Percentiles rank a stretch among this genome's conserved stretches.
Evolutionary conservation across 2,113 vertebrate genomes (phyloP).

Genomic region (Hydrolagus affinis): DNA sequence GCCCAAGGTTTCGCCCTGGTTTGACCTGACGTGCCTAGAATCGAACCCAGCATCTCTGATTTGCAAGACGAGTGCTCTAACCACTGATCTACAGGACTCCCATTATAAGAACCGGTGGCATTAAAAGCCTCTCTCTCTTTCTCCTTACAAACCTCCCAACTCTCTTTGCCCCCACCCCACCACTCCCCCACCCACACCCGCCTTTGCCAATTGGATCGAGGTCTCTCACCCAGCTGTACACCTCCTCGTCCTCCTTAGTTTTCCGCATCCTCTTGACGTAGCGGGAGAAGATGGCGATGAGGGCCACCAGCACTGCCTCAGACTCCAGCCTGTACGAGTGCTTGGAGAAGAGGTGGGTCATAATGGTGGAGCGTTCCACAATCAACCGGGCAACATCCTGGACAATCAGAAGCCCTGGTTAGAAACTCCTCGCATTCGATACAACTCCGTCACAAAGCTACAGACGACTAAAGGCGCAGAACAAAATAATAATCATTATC

Average conservation of each 20-base stretch:
- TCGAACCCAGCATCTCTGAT: no score
- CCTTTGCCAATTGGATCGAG: background rate
- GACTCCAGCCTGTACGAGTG: constrained; percentile 71
- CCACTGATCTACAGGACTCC: no score
- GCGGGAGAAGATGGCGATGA: constrained; percentile 79
- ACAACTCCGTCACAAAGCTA: no score
- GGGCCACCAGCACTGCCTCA: constrained; percentile 74
- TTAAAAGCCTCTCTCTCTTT: background rate
- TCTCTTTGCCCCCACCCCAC: background rate
- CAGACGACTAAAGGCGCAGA: no score
- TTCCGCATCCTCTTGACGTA: constrained; percentile 89
- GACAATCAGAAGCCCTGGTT: background rate
- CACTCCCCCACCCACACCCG: no score
- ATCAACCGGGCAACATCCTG: constrained; percentile 89
- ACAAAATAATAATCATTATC: no score
- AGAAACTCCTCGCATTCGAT: no score
- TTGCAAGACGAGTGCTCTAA: no score
- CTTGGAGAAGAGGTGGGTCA: constrained; percentile 90
- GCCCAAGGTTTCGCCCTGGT: no score
- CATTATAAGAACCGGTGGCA: no score
- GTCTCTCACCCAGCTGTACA: constrained; percentile 88
- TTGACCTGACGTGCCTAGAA: no score
- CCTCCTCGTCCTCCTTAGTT: constrained; percentile 93
- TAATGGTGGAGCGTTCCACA: constrained; percentile 96
- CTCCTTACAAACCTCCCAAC: background rate